Evolutionary conservation across 2,113 vertebrate species (phyloP).

Genomic region (Paradoxurus hermaphroditus): DNA sequence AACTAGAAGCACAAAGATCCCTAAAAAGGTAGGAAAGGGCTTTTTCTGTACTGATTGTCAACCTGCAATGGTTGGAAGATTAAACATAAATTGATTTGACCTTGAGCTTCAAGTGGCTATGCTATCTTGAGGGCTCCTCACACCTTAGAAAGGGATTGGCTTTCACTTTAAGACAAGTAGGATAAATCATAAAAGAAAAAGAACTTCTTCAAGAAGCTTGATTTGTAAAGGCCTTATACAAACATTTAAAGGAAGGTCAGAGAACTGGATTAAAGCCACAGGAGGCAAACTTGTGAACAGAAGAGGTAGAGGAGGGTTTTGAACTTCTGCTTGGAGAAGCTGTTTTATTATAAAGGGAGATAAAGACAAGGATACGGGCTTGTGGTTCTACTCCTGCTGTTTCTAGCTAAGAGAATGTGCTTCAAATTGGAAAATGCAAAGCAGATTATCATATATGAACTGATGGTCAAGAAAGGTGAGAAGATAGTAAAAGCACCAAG

Average conservation of each 20-base stretch:
- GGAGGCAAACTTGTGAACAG: not conserved
- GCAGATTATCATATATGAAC: not conserved
- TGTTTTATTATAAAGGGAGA: not conserved
- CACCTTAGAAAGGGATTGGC: not conserved
- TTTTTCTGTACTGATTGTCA: not conserved
- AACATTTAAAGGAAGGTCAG: not conserved
- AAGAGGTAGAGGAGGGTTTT: not conserved
- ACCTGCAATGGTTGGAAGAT: not conserved
- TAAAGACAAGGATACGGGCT: not conserved
- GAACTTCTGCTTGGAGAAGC: not conserved
- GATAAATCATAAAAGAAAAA: conserved; percentile 37
- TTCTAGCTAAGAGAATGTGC: not conserved
- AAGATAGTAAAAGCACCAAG: not conserved
- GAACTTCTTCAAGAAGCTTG: not conserved
- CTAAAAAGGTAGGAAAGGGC: not conserved
- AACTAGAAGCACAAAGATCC: not conserved
- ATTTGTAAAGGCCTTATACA: conserved; percentile 25
- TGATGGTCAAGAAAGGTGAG: not conserved
- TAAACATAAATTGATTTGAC: conserved; percentile 41
- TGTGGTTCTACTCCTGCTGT: not conserved
- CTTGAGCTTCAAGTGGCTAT: conserved; percentile 37
- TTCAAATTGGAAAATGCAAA: conserved; percentile 35
- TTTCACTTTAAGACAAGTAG: conserved; percentile 37
- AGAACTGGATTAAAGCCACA: conserved; percentile 2
- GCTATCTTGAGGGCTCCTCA: not conserved